Base-by-base conservation (phyloP, 2,888 invertebrate species). In the Drosophila austrosaltans region DNA sequence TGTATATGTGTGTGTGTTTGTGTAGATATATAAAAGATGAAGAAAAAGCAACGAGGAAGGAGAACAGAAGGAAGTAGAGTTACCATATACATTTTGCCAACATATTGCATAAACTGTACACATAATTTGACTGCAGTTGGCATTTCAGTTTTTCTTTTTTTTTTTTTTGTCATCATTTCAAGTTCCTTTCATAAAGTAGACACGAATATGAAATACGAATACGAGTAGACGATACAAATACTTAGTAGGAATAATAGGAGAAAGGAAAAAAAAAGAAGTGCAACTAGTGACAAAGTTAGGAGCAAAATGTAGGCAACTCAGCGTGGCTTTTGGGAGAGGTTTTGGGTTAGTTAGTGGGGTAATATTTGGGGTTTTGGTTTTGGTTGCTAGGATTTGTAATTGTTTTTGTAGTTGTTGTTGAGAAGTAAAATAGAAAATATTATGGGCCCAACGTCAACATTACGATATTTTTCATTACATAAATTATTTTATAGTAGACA, bases 391-490 rank as follows among this genome's bases (percentile, higher is more conserved):
- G 64, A 63, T 58, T 56, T 10, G 25, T 48, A 48, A 12, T 22
- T 44, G 20, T 44, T 44, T 16, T 16, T 22, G 44, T 48, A 25
- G 48, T 48, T 3, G 48, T 48, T 36, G 58, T 39, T 12, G 28
- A 44, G 10, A 66, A 58, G 66, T 57, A 66, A 72, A 72, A 72
- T 79, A 70, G 39, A 68, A 74, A 75, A 57, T 70, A 71, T 79
- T 69, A 80, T 80, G 87, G 89, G 90, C 90, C 90, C 90, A 91
- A 91, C 90, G 91, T 91, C 90, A 91, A 91, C 90, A 91, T 91
- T 91, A 91, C 90, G 91, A 91, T 91, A 91, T 91, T 91, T 91
- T 91, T 91, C 90, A 91, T 91, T 91, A 91, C 90, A 91, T 91
- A 91, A 91, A 91, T 90, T 90, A 89, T 87, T 89, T 89, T 89